Evolutionary conservation across 2,113 vertebrate genomes (phyloP).

Genomic region (Pongo pygmaeus): DNA sequence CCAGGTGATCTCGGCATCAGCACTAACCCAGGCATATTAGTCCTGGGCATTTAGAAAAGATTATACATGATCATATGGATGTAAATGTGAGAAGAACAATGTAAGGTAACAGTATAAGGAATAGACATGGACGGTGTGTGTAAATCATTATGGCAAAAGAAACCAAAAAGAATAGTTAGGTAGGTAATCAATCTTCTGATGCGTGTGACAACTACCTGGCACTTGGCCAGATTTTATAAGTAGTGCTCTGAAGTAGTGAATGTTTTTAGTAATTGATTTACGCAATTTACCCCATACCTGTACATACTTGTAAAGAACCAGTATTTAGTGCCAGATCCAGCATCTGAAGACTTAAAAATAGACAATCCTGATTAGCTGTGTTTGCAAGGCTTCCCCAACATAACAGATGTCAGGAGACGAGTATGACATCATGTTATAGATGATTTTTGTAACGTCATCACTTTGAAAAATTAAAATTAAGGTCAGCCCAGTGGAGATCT

Average conservation of each 20-base stretch:
- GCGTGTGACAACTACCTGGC: neutral
- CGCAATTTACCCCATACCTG: neutral
- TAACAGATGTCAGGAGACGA: neutral
- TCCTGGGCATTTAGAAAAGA: neutral
- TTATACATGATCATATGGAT: neutral
- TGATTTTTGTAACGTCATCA: conserved; percentile 29
- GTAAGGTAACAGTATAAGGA: neutral
- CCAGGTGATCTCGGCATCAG: neutral
- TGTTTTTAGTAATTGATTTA: neutral
- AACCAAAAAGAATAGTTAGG: neutral
- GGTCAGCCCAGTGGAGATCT: neutral
- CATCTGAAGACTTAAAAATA: conserved; percentile 2
- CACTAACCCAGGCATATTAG: neutral
- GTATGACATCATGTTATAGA: neutral
- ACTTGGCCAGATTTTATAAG: conserved; percentile 18
- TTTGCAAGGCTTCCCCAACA: neutral
- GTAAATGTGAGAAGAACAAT: neutral
- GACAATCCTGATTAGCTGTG: neutral
- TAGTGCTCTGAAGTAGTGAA: neutral
- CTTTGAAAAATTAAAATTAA: conserved; percentile 40
- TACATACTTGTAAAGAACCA: neutral
- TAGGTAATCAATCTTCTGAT: neutral
- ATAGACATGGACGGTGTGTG: neutral
- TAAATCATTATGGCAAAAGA: neutral
- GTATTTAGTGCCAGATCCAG: neutral